Conservation (phyloP, 64 coral and sea anemone genomes). For the Montipora foliosa region DNA sequence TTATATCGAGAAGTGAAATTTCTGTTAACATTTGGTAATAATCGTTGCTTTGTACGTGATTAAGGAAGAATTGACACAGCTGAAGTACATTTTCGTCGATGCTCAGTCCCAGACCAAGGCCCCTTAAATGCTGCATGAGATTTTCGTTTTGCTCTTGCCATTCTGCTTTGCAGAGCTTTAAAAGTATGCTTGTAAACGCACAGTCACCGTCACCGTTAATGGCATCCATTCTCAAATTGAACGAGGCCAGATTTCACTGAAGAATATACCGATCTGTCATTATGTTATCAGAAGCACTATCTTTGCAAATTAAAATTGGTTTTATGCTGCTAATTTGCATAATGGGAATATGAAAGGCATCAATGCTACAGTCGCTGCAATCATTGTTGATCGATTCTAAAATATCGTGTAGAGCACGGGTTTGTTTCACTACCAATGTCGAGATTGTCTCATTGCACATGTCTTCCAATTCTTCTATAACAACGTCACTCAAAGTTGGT, state of each 20-base stretch:
- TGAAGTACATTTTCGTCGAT: neutral
- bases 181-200: slow-evolving; percentile 19
- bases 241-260: neutral
- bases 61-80: slow-evolving; percentile 21
- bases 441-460: slow-evolving; percentile 3
- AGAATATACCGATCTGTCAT: neutral
- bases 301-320: neutral
- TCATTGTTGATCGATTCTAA: slow-evolving; percentile 1
- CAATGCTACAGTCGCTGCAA: slow-evolving; percentile 5
- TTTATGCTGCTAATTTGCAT: neutral
- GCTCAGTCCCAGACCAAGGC: neutral
- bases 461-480: neutral
- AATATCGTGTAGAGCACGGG: neutral
- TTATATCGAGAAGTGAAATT: neutral
- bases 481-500: neutral
- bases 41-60: slow-evolving; percentile 36
- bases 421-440: neutral
- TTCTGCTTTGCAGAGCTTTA: neutral
- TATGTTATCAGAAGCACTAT: neutral
- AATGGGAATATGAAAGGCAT: neutral
- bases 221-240: neutral
- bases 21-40: slow-evolving; percentile 31
- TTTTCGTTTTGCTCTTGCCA: neutral
- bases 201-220: slow-evolving; percentile 35
- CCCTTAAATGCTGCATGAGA: neutral